Evolutionary conservation across 1,140 invertebrate species (phyloP), one percentile per base, ranked within the genome.

Genomic region (Pygmarrhopalites habei): DNA sequence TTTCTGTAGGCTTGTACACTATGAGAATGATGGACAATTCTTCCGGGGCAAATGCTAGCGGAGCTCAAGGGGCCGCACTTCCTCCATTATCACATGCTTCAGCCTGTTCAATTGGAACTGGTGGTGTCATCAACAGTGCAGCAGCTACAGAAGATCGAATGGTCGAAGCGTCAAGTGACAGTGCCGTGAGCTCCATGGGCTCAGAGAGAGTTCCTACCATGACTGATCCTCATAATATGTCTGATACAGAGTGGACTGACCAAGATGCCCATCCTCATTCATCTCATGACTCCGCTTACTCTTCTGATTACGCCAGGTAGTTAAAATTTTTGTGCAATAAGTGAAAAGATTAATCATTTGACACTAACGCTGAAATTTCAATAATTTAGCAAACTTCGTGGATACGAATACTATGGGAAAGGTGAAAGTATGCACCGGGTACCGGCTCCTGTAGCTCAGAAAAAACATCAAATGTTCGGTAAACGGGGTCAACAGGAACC

Each of bases 401-500:
- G 86, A 14, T 90, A 88, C 71, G 86, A 88, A 69, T 87, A 70
- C 41, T 70, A 67, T 41, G 62, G 62, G 0, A 70, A 70, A 32
- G 66, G 47, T 21, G 62, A 62, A 17, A 39, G 58, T 39, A 47
- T 60, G 2, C 60, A 63, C 57, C 29, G 70, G 14, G 57, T 63
- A 12, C 43, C 26, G 26, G 65, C 86, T 67, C 81, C 86, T 43
- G 83, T 90, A n/a, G 86, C 89, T 1, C 89, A 92, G 74, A 92
- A 93, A 78, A 93, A 92, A 75, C 89, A 92, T 75, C 89, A 92
- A 69, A 85, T 92, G 83, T 93, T 90, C 74, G 90, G 89, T 15
- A 92, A 91, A 73, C 75, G 89, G 67, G 88, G 86, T 73, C 86
- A 88, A 68, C 86, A 90, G 74, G 88, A 75, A 25, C 67, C 69